A percentile compares a stretch with the other conserved stretches of the same genome.
These are phyloP conservation scores for Candoia aspera DNA, from an alignment of 2,113 vertebrate genomes.

Conservation along the genomic window DNA sequence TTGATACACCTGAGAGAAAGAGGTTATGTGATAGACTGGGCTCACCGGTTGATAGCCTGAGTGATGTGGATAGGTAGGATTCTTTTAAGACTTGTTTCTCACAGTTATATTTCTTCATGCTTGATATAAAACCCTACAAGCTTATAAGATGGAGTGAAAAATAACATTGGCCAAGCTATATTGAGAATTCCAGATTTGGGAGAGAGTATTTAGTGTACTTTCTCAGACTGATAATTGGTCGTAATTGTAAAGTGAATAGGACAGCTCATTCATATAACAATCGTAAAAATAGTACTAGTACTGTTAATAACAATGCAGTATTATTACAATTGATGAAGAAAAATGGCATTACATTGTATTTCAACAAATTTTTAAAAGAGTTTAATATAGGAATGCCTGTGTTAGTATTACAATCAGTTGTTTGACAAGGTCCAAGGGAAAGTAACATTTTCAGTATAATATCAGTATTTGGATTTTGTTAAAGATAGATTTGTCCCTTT, in stretches of 20 bases:
- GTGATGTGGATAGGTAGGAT: conserved; percentile 73
- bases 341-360: background rate
- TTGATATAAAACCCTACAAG: background rate
- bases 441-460: background rate
- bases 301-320: background rate
- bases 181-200: background rate
- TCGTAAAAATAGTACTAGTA: conserved; percentile 9
- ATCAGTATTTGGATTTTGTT: background rate
- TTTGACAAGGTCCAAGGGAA: background rate
- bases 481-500: background rate
- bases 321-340: too few relatives aligned
- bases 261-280: background rate
- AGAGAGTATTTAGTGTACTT: background rate
- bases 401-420: background rate
- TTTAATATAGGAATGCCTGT: background rate
- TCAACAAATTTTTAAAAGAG: background rate
- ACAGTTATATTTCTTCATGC: background rate
- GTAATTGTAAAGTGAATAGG: background rate
- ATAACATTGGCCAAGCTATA: background rate
- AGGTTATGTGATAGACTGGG: conserved; percentile 74
- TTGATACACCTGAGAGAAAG: conserved; percentile 71
- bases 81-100: conserved; percentile 20
- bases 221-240: background rate
- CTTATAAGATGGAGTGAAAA: background rate
- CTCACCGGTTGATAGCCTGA: conserved; percentile 76